Conservation (phyloP, 2,113 vertebrate genomes). For the Mesoclemmys tuberculata region DNA sequence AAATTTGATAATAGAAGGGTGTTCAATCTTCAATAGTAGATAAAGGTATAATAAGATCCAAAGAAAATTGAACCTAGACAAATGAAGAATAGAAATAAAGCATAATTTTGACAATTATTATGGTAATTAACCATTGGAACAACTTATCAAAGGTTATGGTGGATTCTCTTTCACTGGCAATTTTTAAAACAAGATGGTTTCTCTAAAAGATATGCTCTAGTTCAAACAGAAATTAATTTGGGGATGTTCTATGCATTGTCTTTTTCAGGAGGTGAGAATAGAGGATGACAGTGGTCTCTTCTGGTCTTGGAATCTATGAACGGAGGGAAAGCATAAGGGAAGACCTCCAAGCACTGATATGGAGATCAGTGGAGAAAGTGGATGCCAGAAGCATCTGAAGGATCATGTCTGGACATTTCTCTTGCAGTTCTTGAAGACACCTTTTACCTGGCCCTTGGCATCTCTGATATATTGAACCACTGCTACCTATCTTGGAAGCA, state of each 20-base stretch:
- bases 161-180: background rate
- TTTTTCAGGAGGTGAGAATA: background rate
- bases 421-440: background rate
- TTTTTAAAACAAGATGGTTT: accelerated
- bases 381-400: background rate
- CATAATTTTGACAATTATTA: background rate
- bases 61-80: background rate
- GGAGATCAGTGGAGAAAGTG: background rate
- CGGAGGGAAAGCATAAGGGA: background rate
- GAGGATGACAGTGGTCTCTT: background rate
- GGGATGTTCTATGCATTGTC: accelerated
- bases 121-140: background rate
- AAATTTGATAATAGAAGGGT: background rate
- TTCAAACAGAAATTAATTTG: background rate
- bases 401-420: background rate
- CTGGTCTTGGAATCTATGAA: background rate
- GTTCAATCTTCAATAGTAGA: background rate
- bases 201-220: background rate
- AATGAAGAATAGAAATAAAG: background rate
- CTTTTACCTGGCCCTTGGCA: background rate
- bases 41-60: background rate
- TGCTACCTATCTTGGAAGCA: background rate
- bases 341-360: background rate
- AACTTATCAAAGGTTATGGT: background rate
- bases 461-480: accelerated